Conservation (phyloP, 1,140 invertebrate species). For the Neodiprion pinetum region DNA sequence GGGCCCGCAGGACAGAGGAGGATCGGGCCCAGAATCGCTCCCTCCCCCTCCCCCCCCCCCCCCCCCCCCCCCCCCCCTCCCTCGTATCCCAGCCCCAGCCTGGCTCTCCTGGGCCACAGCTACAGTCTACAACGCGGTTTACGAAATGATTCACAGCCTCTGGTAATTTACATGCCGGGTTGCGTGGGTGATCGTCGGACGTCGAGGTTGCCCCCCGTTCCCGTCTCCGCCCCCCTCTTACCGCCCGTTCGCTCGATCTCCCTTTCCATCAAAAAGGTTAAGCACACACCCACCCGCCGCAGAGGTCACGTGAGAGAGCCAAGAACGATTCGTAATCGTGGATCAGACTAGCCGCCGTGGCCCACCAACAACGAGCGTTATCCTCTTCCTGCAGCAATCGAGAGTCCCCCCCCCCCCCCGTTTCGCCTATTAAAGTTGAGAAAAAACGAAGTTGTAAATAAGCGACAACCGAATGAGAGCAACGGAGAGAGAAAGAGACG, state of each 20-base stretch:
- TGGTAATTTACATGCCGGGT: slow-evolving; percentile 59
- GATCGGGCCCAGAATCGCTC: background rate
- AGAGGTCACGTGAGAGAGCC: slow-evolving; percentile 45
- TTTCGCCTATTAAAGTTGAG: no score
- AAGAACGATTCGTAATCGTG: no score
- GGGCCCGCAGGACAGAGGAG: background rate
- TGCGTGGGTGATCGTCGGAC: slow-evolving; percentile 58
- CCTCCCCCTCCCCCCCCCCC: background rate
- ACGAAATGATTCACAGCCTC: slow-evolving; percentile 61
- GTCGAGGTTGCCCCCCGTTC: slow-evolving; percentile 33
- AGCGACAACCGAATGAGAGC: no score
- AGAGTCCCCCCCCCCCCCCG: no score
- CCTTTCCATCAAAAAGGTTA: slow-evolving; percentile 57
- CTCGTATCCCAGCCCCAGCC: slow-evolving; percentile 33
- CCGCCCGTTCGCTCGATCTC: slow-evolving; percentile 29
- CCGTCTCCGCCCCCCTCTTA: slow-evolving; percentile 28
- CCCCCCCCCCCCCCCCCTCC: background rate
- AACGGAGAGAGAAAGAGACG: no score
- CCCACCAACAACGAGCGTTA: no score
- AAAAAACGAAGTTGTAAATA: no score
- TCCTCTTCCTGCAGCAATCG: no score
- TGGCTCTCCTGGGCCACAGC: slow-evolving; percentile 35
- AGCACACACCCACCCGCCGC: slow-evolving; percentile 54
- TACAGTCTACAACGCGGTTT: slow-evolving; percentile 21
- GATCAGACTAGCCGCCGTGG: no score